Evolutionary conservation across 2,797 vertebrate species (phyloP).

Genomic region (Eidolon dupreanum): DNA sequence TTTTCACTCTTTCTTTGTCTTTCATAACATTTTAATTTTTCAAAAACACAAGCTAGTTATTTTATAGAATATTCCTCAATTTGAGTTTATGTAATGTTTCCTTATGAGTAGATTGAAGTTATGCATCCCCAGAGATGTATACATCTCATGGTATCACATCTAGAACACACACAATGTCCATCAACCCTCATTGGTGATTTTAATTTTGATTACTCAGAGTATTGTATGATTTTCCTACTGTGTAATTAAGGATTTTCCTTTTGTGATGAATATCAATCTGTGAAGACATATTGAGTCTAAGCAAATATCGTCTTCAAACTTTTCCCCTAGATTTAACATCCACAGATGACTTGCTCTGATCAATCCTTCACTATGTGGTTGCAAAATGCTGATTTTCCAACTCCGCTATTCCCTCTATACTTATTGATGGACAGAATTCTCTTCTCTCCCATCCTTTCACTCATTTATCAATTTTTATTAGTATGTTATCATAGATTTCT

Average conservation of each 20-base stretch:
- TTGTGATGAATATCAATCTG: not conserved
- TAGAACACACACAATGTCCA: not conserved
- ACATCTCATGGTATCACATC: not conserved
- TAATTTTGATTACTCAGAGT: not conserved
- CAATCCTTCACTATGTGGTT: not conserved
- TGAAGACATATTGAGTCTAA: not conserved
- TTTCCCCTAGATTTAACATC: not conserved
- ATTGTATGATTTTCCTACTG: not conserved
- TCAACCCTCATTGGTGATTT: not conserved
- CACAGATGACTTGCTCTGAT: not conserved
- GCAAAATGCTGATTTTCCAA: not conserved
- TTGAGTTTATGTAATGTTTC: not conserved
- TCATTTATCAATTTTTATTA: not conserved
- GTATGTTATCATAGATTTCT: not conserved
- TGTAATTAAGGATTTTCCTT: not conserved
- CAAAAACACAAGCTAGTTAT: not conserved
- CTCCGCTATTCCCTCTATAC: not conserved
- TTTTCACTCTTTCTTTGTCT: not conserved
- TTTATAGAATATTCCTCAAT: not conserved
- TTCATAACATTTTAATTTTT: not conserved
- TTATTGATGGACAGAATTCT: not conserved
- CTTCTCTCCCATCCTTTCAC: not conserved
- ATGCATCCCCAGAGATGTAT: not conserved
- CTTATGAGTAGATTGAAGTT: not conserved
- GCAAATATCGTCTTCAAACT: not conserved